Percentiles rank a stretch among this genome's conserved stretches.
These are phyloP conservation scores for Sterrhoptilus dennistouni DNA, from an alignment of 2,113 vertebrate species.

Conservation along the genomic window DNA sequence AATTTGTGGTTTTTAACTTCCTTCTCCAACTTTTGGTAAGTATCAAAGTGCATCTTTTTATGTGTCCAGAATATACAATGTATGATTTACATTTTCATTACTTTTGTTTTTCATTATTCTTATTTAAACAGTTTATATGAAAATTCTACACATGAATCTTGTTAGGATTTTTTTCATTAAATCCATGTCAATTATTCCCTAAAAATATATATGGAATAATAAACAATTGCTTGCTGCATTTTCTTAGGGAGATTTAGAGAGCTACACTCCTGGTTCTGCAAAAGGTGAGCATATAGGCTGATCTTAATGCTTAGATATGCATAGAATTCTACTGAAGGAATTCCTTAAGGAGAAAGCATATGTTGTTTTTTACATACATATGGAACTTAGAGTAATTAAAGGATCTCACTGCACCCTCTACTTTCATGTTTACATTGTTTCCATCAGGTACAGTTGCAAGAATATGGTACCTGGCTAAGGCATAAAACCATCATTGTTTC, in stretches of 20 bases:
- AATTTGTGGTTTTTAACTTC: background rate
- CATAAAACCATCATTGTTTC: background rate
- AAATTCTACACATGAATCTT: background rate
- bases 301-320: background rate
- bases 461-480: background rate
- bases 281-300: background rate
- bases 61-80: background rate
- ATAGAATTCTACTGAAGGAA: background rate
- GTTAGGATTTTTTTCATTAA: background rate
- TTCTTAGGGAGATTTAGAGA: background rate
- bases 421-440: background rate
- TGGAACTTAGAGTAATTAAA: background rate
- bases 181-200: background rate
- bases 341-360: background rate
- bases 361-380: background rate
- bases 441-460: background rate
- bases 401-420: accelerated
- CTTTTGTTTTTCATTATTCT: background rate
- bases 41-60: background rate
- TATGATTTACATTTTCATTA: background rate
- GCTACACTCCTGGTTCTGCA: background rate
- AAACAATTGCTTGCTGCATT: background rate
- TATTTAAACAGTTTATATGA: background rate
- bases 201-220: background rate
- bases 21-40: background rate